Evolutionary conservation across 1,140 invertebrate genomes (phyloP), one percentile per base, ranked within the genome.

Genomic region (Apis dorsata): DNA sequence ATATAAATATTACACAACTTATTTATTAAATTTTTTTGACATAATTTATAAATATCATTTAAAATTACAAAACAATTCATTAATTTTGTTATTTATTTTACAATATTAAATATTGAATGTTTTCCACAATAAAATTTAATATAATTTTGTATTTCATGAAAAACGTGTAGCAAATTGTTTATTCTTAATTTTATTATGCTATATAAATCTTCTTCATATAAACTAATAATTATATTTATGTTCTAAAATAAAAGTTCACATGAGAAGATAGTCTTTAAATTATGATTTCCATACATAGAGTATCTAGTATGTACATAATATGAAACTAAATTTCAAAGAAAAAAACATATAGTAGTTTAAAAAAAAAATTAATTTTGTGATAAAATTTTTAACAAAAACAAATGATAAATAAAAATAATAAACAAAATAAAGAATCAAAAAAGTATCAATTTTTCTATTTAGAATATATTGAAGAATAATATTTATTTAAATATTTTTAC

Each of bases 231-330:
- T 60, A n/a, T 21, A 83, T 70, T 28, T 51, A 49, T 21, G 13
- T 79, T 57, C 3, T 75, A 49, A 13, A 60, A 21, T 19, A 17
- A 44, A 51, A 69, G 13, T 19, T 81, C 65, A 60, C 72, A 81
- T 81, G 63, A 60, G 55, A 76, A 60, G 44, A 28, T 65, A n/a
- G 21, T 19, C 70, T 80, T 80, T 44, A 80, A 62, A 24, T 72
- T 69, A 49, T 51, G 28, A 28, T 73, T 73, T 60, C 12, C 51
- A 3, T 17, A 1, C 0, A 63, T 19, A 21, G 11, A 44, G 4
- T 19, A 49, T 63, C 1, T 63, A 63, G 21, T n/a, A 12, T 19
- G 65, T 34, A 17, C 17, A 75, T 19, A 28, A 75, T 53, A 0
- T 34, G 17, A n/a, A 49, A 44, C 24, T 28, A 24, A 76, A 28